Conservation (phyloP, 2,888 invertebrate species). For the Clepsis dumicolana region DNA sequence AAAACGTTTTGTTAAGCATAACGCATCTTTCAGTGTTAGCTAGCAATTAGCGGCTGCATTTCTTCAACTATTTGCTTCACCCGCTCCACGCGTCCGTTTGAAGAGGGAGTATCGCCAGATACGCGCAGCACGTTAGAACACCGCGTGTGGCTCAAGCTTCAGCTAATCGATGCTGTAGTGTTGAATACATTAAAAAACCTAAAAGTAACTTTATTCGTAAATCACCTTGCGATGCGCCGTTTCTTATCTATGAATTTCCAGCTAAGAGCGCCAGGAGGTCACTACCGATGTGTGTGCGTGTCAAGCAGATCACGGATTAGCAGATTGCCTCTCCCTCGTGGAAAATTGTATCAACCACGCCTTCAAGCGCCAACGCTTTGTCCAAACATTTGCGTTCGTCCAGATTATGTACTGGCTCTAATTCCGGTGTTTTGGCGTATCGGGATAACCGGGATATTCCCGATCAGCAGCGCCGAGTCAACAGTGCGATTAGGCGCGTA, state of each 20-base stretch:
- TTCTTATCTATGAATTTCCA: too few species aligned
- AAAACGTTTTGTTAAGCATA: too few species aligned
- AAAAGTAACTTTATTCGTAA: too few species aligned
- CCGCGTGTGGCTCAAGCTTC: not conserved
- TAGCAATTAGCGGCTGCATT: too few species aligned
- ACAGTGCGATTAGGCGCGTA: slow-evolving; percentile 39
- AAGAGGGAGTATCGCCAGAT: not conserved
- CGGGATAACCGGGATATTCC: slow-evolving; percentile 31
- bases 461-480: slow-evolving; percentile 35
- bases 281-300: too few species aligned
- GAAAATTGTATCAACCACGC: slow-evolving; percentile 9
- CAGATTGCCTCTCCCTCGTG: slow-evolving; percentile 10
- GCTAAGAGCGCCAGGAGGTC: too few species aligned
- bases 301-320: not conserved
- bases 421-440: slow-evolving; percentile 28
- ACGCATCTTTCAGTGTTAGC: too few species aligned
- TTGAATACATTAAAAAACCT: not conserved
- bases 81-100: not conserved
- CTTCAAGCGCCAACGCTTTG: slow-evolving; percentile 23
- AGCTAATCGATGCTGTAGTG: not conserved
- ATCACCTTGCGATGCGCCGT: too few species aligned
- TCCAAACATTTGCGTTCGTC: slow-evolving; percentile 28
- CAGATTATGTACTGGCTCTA: slow-evolving; percentile 12
- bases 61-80: not conserved
- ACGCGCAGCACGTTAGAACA: not conserved